Conservation (phyloP, 2,113 vertebrate genomes). For the pig (Sus scrofa) region DNA sequence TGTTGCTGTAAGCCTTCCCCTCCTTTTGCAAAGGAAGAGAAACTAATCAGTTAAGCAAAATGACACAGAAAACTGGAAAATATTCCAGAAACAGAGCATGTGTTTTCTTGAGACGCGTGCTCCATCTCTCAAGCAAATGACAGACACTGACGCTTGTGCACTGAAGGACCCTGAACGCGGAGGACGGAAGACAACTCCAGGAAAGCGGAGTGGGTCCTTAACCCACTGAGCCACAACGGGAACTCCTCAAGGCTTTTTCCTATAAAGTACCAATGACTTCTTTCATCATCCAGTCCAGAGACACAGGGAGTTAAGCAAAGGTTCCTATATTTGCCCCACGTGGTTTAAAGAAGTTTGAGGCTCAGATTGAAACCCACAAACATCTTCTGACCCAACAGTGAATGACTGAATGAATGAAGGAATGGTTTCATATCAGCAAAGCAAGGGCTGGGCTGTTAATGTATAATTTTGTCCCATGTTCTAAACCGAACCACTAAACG, state of each 20-base stretch:
- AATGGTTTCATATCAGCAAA: neutral
- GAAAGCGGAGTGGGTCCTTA: neutral
- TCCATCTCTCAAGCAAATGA: rapidly evolving
- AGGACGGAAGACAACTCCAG: neutral
- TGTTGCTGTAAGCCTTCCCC: neutral
- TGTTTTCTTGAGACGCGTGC: rapidly evolving
- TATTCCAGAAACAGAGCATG: neutral
- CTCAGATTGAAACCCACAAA: neutral
- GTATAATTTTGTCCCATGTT: neutral
- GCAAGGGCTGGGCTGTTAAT: neutral
- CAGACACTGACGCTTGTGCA: rapidly evolving
- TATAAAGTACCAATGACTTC: no score
- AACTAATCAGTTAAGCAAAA: neutral
- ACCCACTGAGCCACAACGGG: no score
- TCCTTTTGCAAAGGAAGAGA: neutral
- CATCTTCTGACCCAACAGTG: neutral
- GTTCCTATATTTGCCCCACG: neutral
- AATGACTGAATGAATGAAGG: no score
- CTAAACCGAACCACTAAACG: neutral
- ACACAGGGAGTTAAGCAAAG: neutral
- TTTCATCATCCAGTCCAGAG: neutral
- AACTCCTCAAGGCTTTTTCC: neutral
- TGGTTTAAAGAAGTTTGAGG: neutral
- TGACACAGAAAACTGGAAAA: neutral
- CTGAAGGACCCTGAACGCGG: rapidly evolving